Evolutionary conservation across 2,113 vertebrate genomes (phyloP), one percentile per base, ranked within the genome.

Genomic region (human (Homo sapiens)): DNA sequence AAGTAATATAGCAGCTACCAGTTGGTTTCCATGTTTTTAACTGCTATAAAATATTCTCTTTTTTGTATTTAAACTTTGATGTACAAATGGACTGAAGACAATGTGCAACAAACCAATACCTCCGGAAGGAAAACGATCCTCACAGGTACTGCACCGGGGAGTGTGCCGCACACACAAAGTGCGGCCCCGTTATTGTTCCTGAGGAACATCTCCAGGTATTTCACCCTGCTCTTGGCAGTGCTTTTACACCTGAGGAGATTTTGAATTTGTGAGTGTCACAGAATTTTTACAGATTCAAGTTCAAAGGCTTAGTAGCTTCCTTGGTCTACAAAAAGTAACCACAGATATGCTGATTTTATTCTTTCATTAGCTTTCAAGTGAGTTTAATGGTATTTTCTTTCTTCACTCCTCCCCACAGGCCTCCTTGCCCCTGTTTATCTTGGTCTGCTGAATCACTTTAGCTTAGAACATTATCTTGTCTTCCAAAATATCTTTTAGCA

Each of bases 171-270:
- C 97, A 99, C 75, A 99, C 99, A 0, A 99, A 98, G 1, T 99
- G 99, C n/a, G 99, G 99, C n/a, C 99, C 99, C 0, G 97, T 99
- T 52, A 72, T 99, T 7, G 99, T 99, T 12, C 99, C 99, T 17
- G 99, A 99, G 98, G 98, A 99, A 76, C 99, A 99, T 95, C 99
- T 99, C 38, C 99, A 99, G 99, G 99, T 99, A 98, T 97, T 93
- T 59, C 17, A 35, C 32, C 27, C 64, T 75, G 8, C 45, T 83
- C n/a, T 73, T 66, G 40, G 35, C 32, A 57, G 2, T 66, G 6
- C 78, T 78, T 78, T 59, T 57, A 59, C 64, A 68, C 50, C 73
- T 43, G 55, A 91, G 43, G 22, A 81, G 27, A 20, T 76, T 94
- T 52, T 80, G 52, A 18, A 45, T 84, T 84, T 79, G 12, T 64